Evolutionary conservation across 30 jellyfish, hydroid and myxozoan genomes (phyloP).

Genomic region (Aurelia sp.): DNA sequence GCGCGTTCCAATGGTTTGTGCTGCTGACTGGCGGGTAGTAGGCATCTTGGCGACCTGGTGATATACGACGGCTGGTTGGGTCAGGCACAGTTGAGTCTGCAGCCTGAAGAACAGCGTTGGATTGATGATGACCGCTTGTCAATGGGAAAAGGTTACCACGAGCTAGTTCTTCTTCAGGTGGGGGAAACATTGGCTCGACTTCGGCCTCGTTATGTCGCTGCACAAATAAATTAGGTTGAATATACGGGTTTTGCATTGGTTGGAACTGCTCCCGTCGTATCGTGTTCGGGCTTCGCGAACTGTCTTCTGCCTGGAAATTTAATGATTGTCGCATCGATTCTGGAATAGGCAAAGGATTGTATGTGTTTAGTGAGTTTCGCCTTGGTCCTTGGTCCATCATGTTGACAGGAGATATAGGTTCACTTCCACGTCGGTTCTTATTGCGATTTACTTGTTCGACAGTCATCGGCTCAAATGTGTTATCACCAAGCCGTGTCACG

Average conservation of each 20-base stretch:
- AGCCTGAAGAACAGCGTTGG: constrained; percentile 48
- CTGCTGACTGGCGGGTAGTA: constrained; percentile 26
- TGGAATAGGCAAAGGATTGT: constrained; percentile 86
- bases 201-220: constrained; percentile 66
- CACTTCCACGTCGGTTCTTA: constrained; percentile 90
- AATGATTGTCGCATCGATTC: constrained; percentile 77
- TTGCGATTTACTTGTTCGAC: constrained; percentile 24
- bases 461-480: constrained; percentile 42
- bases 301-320: constrained; percentile 35
- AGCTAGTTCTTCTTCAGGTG: constrained; percentile 87
- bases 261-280: constrained; percentile 56
- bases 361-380: constrained; percentile 79
- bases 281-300: constrained; percentile 39
- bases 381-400: constrained; percentile 76
- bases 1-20: constrained; percentile 31
- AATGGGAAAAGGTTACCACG: constrained; percentile 59
- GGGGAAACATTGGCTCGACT: constrained; percentile 81
- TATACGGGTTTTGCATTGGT: constrained; percentile 48
- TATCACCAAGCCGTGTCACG: constrained; percentile 83
- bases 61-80: constrained; percentile 39
- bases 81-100: constrained; percentile 83
- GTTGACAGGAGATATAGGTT: constrained; percentile 76
- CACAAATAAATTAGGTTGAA: constrained; percentile 60
- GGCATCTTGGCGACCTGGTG: constrained; percentile 31
- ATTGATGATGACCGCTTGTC: constrained; percentile 27